A percentile compares a stretch with the other conserved stretches of the same genome.
phyloP scores from a whole-genome alignment of 2,797 vertebrate species.

The Tenualosa thibaudeaui region DNA sequence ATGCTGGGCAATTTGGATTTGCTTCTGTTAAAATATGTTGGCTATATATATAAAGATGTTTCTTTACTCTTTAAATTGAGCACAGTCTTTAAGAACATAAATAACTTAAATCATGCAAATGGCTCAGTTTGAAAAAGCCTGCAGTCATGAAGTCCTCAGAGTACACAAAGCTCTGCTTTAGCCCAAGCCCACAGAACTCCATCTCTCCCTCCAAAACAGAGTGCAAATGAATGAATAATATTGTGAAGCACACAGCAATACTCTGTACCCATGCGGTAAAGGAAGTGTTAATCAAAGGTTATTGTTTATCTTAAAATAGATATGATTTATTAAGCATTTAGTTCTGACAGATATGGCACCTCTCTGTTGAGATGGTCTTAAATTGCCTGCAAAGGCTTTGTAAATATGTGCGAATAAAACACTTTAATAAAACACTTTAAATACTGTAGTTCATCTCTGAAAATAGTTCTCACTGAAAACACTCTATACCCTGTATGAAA shows the following conservation, averaged over 20 bases:
- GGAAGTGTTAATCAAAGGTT: constrained; percentile 3
- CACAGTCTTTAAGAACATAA: not conserved
- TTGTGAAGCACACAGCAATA: not conserved
- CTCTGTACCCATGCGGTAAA: not conserved
- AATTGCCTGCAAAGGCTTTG: not conserved
- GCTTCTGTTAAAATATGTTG: not conserved
- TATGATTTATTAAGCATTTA: not conserved
- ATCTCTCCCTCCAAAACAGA: not conserved
- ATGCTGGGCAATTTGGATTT: not conserved
- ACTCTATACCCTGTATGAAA: not conserved
- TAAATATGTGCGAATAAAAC: not conserved
- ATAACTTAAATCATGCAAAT: not conserved
- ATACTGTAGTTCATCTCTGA: not conserved
- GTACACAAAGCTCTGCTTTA: not conserved
- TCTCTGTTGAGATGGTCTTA: not conserved
- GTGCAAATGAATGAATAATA: not conserved
- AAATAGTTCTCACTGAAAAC: not conserved
- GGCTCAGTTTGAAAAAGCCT: not conserved
- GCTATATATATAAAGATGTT: not conserved
- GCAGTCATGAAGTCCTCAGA: not conserved
- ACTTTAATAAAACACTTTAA: not conserved
- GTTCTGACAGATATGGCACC: not conserved
- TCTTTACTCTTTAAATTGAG: not conserved
- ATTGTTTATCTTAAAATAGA: constrained; percentile 1
- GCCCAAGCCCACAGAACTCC: not conserved